phyloP scores from a whole-genome alignment of 2,113 vertebrate genomes.

The Pomatostomus ruficeps region DNA sequence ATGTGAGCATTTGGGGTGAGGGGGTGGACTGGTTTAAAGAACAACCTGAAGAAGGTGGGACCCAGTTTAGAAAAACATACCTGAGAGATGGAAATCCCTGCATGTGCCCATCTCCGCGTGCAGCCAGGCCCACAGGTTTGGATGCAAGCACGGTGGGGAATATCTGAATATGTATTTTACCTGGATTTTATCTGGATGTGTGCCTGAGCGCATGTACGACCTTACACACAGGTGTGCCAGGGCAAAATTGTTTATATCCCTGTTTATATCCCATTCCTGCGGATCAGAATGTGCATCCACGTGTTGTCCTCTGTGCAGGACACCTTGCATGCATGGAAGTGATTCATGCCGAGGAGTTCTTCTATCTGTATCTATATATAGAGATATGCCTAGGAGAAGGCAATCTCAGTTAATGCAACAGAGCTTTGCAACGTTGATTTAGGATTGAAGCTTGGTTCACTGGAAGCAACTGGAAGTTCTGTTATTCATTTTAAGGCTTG shows the following conservation, averaged over 20 bases:
- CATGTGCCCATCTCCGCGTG: no score
- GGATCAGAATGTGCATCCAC: background rate
- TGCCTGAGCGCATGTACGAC: rapidly evolving
- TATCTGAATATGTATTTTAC: background rate
- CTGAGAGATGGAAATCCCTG: background rate
- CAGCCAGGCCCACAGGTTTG: background rate
- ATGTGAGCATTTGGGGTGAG: background rate
- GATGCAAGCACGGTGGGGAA: background rate
- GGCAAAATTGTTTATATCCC: background rate
- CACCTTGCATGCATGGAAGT: background rate
- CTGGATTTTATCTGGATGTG: background rate
- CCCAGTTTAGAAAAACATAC: background rate
- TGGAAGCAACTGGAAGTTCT: background rate
- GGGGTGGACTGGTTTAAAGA: background rate
- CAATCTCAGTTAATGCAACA: background rate
- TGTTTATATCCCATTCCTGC: background rate
- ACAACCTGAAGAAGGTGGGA: background rate
- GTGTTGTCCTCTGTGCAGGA: background rate
- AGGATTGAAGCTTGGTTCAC: background rate
- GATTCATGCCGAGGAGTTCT: background rate
- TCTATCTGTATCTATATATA: background rate
- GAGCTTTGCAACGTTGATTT: background rate
- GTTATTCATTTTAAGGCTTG: background rate
- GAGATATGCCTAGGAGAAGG: background rate
- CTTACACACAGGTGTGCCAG: no score